Evolutionary conservation across 2,113 vertebrate species (phyloP).

Genomic region (Hipposideros armiger): DNA sequence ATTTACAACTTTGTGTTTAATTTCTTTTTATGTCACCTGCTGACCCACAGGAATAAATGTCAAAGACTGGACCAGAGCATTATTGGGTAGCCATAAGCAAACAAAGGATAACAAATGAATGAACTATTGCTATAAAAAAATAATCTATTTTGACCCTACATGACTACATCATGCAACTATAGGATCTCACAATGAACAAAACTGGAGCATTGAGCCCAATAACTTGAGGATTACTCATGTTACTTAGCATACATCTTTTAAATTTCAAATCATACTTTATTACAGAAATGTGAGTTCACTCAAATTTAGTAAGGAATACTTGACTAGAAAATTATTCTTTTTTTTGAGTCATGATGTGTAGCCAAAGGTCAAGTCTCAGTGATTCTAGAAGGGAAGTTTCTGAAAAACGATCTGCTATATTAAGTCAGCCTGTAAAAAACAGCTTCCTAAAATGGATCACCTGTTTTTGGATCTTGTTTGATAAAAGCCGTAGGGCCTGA

Average conservation of each 20-base stretch:
- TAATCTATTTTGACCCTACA: not conserved
- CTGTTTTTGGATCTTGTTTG: not conserved
- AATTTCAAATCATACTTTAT: not conserved
- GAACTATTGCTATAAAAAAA: not conserved
- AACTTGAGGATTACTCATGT: not conserved
- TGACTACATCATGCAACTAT: not conserved
- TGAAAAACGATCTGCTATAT: slow-evolving; percentile 11
- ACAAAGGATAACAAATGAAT: slow-evolving; percentile 37
- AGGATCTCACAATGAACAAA: not conserved
- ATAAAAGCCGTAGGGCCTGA: not conserved
- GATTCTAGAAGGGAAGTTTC: slow-evolving; percentile 46
- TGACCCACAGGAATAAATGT: slow-evolving; percentile 52
- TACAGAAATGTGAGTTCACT: slow-evolving; percentile 6
- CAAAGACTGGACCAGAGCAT: not conserved
- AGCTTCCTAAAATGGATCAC: not conserved
- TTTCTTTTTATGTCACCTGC: slow-evolving; percentile 37
- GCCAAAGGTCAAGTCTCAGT: not conserved
- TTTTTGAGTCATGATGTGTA: not conserved
- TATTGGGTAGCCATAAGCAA: slow-evolving; percentile 58
- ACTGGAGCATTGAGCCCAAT: not conserved
- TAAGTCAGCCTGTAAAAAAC: not conserved
- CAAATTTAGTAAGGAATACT: not conserved
- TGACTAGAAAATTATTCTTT: slow-evolving; percentile 10
- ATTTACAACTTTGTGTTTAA: slow-evolving; percentile 7
- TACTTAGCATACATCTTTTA: not conserved